phyloP scores from a whole-genome alignment of 2,113 vertebrate genomes.

The Seriola aureovittata region DNA sequence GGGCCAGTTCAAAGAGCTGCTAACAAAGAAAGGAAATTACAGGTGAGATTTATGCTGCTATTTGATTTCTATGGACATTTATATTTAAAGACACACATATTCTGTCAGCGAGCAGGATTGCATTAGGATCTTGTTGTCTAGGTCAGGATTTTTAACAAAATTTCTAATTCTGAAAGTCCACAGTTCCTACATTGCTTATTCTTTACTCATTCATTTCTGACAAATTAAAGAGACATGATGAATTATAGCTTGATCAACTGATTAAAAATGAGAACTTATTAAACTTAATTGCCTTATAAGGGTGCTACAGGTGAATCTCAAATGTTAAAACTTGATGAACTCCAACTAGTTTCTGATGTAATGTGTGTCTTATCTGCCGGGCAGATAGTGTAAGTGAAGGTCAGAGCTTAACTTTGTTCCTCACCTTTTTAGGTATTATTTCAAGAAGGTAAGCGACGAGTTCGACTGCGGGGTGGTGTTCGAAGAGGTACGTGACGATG shows the following conservation, averaged over 20 bases:
- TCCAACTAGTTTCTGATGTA: background rate
- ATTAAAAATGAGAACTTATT: background rate
- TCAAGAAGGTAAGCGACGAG: conserved; percentile 97
- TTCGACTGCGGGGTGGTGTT: conserved; percentile 97
- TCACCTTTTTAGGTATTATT: conserved; percentile 90
- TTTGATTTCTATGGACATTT: background rate
- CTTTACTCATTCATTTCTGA: too few species aligned
- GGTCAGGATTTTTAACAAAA: too few species aligned
- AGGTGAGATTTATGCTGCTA: conserved; percentile 81
- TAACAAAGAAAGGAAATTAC: conserved; percentile 97
- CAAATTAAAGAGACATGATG: background rate
- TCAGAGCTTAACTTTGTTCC: background rate
- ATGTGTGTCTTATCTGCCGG: background rate
- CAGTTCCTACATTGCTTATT: too few species aligned
- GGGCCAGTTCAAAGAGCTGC: conserved; percentile 96
- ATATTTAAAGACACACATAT: background rate
- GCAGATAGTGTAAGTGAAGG: background rate
- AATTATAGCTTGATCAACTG: background rate
- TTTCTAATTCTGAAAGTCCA: too few species aligned
- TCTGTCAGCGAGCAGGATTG: background rate
- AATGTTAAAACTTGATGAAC: too few species aligned
- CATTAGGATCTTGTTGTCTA: too few species aligned
- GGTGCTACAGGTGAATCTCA: too few species aligned
- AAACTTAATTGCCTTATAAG: too few species aligned
- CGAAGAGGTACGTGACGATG: conserved; percentile 94